Evolutionary conservation across 2,113 vertebrate species (phyloP).

Genomic region (Corvus hawaiiensis): DNA sequence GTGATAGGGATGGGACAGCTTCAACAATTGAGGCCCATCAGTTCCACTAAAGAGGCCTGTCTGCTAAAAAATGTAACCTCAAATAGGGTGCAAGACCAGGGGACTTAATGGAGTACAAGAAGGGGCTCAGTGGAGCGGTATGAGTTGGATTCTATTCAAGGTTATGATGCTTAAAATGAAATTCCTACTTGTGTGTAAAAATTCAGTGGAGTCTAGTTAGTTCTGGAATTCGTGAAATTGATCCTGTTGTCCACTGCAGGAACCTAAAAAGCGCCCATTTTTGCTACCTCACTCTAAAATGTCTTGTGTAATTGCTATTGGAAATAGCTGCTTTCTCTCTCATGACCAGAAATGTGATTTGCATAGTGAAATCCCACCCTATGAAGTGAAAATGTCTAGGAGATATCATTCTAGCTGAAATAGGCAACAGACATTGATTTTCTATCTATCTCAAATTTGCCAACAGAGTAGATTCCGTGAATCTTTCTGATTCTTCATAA

Average conservation of each 20-base stretch:
- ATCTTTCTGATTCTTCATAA: background rate
- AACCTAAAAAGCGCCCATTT: background rate
- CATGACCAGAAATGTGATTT: background rate
- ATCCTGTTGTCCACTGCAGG: background rate
- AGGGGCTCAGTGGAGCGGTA: fast-evolving
- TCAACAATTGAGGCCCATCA: background rate
- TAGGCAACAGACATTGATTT: background rate
- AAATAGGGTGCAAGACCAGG: background rate
- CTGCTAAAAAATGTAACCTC: background rate
- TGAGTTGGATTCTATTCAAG: background rate
- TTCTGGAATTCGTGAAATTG: background rate
- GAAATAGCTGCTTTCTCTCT: background rate
- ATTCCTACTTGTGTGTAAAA: background rate
- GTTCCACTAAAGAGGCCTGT: background rate
- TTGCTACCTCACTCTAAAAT: background rate
- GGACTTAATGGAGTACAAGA: too few species aligned
- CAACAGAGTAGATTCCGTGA: background rate
- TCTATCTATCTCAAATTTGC: background rate
- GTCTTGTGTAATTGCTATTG: background rate
- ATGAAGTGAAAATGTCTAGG: background rate
- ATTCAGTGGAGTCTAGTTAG: background rate
- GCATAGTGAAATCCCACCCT: background rate
- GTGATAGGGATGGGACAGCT: background rate
- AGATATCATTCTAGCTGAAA: background rate
- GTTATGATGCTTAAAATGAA: background rate